Base-by-base conservation (phyloP, 2,797 vertebrate genomes). In the Picus viridis region DNA sequence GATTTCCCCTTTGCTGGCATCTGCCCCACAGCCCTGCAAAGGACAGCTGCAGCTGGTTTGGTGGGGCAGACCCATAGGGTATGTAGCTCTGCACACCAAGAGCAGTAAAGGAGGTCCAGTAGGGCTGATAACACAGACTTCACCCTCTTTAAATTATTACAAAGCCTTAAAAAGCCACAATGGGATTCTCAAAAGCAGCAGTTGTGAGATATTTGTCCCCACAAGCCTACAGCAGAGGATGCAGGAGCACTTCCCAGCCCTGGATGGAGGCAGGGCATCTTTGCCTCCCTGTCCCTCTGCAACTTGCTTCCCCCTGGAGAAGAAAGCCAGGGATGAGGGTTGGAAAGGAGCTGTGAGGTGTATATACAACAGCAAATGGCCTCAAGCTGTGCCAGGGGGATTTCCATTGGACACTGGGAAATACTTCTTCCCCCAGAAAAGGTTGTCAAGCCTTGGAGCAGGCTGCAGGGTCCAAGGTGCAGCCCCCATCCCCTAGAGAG, bases 11-110 rank as follows among this genome's bases (percentile, higher is more conserved):
- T 9, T 39, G 27, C 77, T 27, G 32, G 16, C 49, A 49, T 39
- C 62, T 88, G 41, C 23, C 72, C 80, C 57, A 17, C 30, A 53
- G 62, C 36, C 32, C 43, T 3, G 10, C 41, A 30, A 9, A 29
- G 3, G 4, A 34, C 34, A 82, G 78, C 63, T 58, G 73, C 63
- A 23, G 71, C 68, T 12, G 2, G 1, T 27, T 51, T 36, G 63
- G 6, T 1, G 3, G 29, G 45, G 2, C 65, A 53, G 58, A 43
- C 7, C 22, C 79, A 30, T 2, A 13, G 30, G 0, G 2, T 2
- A 0, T 1, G 5, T 1, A 27, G 7, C 19, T 58, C 72, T 45
- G 45, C 30, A 3, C 6, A 13, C 49, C 57, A 18, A 32, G 47
- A 43, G 32, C 30, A 58, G 27, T 34, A 39, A 77, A 26, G 26